Evolutionary conservation across 2,888 invertebrate species (phyloP), one percentile per base, ranked within the genome.

Genomic region (Acanthosepion lycidas): DNA sequence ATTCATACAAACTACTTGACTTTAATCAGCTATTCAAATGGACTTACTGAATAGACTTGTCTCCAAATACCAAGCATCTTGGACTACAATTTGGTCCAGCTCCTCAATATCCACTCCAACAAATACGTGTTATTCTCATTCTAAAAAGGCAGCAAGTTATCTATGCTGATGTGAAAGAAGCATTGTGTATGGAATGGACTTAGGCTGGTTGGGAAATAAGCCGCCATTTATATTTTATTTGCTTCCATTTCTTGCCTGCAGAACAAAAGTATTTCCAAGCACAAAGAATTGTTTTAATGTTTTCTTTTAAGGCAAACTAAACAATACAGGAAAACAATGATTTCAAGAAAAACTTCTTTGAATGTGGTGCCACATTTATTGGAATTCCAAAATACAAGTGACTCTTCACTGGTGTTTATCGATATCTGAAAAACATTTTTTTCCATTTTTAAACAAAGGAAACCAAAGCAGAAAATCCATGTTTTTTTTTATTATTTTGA

Each of bases 221-320:
- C 78, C 8, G 78, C 78, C 12, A 78, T 78, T 78, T 78, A n/a
- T 28, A n/a, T 78, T 78, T 78, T 78, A 78, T 78, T 78, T 78
- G 78, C 12, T 78, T 78, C 28, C 78, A 78, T 78, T 28, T 78
- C 78, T 78, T 78, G 78, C n/a, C n/a, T 78, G 78, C 26, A 28
- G 78, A 78, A 78, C 26, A 26, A 78, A 78, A 78, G 78, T 78
- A 78, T 78, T 78, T 78, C 78, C 78, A 78, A 78, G 28, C 78
- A 78, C 78, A 78, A 78, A 78, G 78, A 78, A 78, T 78, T 8
- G 78, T n/a, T 78, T 78, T 78, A 78, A 78, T 78, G 78, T 78
- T 78, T n/a, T 28, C n/a, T 78, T 78, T 28, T 15, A 55, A 55
- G 55, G 55, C 55, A 55, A 55, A 55, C 55, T 55, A 78, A 28